Base-by-base conservation (phyloP, 2,797 vertebrate genomes). In the Gadopsis bispinosus region DNA sequence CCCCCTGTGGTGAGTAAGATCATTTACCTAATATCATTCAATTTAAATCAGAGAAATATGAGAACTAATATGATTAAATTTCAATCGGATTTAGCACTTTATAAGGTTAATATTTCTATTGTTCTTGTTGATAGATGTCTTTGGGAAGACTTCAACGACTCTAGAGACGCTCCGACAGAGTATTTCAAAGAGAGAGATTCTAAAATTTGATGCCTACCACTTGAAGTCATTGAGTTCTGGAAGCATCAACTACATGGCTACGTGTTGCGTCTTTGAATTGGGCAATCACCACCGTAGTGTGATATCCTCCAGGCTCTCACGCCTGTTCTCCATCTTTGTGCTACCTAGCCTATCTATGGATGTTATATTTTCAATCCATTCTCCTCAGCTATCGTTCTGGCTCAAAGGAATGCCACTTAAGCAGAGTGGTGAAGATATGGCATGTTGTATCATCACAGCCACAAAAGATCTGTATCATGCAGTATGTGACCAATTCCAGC, bases 121-220 rank as follows among this genome's bases (percentile, higher is more conserved):
- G 22, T 33, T 89, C 7, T 51, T 85, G 19, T 84, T 74, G 41
- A 59, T 88, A 97, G 97, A 96, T 80, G 75, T 84, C 9, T 86
- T 77, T 69, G 94, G 93, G 31, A 93, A 83, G 62, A 90, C 68
- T 4, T 96, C 95, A 43, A 90, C 91, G 10, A 92, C 94, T 75
- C 73, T 96, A 33, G 97, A 98, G 86, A 93, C 91, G 1, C 83
- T 98, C 33, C 94, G 96, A 37, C 95, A 97, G 84, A 95, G 93
- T 68, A 89, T 98, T 77, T 94, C 95, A 17, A 88, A 70, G 54
- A 93, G 94, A 63, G 91, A 92, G 20, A 70, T 95, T 70, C 86
- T 92, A 19, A 87, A 88, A 48, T 85, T 92, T 10, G 85, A 90
- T 35, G 74, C 80, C 19, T 78, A 87, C 75, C 84, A 91, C 70